A percentile compares a stretch with the other conserved stretches of the same genome.
These are phyloP conservation scores for Plecturocebus donacophilus DNA, from an alignment of 2,113 vertebrate genomes.

Conservation along the genomic window DNA sequence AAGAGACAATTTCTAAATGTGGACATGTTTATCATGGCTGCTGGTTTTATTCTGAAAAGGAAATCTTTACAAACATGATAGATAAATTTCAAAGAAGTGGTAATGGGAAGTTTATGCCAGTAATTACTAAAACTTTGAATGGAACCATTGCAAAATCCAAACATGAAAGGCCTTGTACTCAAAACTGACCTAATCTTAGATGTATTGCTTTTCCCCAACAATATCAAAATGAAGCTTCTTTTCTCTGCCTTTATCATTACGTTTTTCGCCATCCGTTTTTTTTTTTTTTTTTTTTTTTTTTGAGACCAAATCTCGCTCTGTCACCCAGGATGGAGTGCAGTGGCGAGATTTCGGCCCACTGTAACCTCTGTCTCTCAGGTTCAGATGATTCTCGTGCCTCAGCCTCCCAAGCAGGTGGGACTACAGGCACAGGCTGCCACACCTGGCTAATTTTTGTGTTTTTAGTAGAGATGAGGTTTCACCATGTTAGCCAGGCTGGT, in stretches of 20 bases:
- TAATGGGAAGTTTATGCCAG: constrained; percentile 29
- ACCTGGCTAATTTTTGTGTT: no score
- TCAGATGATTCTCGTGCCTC: no score
- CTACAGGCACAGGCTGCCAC: no score
- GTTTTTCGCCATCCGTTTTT: not conserved
- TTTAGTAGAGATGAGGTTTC: no score
- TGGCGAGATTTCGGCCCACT: no score
- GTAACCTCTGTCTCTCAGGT: no score
- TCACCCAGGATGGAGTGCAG: no score
- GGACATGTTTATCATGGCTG: not conserved
- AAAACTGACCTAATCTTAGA: constrained; percentile 37
- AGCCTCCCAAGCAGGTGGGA: no score
- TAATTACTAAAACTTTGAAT: constrained; percentile 48
- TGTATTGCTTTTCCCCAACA: not conserved
- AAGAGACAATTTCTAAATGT: constrained; percentile 31
- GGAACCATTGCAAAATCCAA: not conserved
- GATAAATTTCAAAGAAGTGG: constrained; percentile 23
- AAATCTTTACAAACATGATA: constrained; percentile 32
- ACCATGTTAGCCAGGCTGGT: no score
- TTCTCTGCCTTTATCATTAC: not conserved
- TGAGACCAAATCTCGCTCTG: no score
- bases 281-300: no score
- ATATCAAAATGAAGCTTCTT: constrained; percentile 21
- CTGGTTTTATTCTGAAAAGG: not conserved
- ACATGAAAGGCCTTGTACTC: not conserved